phyloP scores from a whole-genome alignment of 1,140 invertebrate species.

The Euschistus heros region DNA sequence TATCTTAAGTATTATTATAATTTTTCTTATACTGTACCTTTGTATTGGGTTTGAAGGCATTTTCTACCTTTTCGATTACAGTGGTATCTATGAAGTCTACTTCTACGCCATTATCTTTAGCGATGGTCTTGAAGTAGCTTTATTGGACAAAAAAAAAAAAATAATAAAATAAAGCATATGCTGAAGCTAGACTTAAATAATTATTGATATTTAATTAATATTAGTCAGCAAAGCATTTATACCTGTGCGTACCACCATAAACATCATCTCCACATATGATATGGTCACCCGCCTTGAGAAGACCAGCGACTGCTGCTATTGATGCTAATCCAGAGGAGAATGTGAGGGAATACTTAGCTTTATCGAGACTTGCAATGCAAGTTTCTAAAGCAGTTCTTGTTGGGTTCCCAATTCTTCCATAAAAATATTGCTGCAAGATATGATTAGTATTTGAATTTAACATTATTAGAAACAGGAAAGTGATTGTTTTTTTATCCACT shows the following conservation, averaged over 20 bases:
- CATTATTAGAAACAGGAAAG: conserved; percentile 2
- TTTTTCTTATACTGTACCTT: too few relatives aligned
- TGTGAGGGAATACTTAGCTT: conserved; percentile 71
- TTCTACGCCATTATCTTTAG: conserved; percentile 55
- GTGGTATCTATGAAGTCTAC: conserved; percentile 71
- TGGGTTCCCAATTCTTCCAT: conserved; percentile 92
- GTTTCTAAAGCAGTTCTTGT: conserved; percentile 79
- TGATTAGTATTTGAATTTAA: background rate
- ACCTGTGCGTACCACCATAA: conserved; percentile 83
- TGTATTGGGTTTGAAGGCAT: conserved; percentile 68
- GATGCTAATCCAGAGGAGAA: conserved; percentile 89
- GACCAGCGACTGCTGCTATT: conserved; percentile 57
- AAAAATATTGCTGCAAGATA: conserved; percentile 69
- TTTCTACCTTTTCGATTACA: conserved; percentile 51
- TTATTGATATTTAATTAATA: too few relatives aligned
- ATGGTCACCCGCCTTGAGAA: conserved; percentile 80
- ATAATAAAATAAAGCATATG: too few relatives aligned
- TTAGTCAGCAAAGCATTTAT: too few relatives aligned
- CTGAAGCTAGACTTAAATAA: too few relatives aligned
- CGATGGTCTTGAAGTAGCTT: conserved; percentile 44
- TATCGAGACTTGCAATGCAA: conserved; percentile 82
- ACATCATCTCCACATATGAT: conserved; percentile 86
- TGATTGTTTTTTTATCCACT: conserved; percentile 4
- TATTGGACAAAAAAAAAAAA: too few relatives aligned
- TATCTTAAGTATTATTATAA: too few relatives aligned